These are phyloP conservation scores for Beaufortia kweichowensis DNA, from an alignment of 2,113 vertebrate genomes.

Conservation along the genomic window DNA sequence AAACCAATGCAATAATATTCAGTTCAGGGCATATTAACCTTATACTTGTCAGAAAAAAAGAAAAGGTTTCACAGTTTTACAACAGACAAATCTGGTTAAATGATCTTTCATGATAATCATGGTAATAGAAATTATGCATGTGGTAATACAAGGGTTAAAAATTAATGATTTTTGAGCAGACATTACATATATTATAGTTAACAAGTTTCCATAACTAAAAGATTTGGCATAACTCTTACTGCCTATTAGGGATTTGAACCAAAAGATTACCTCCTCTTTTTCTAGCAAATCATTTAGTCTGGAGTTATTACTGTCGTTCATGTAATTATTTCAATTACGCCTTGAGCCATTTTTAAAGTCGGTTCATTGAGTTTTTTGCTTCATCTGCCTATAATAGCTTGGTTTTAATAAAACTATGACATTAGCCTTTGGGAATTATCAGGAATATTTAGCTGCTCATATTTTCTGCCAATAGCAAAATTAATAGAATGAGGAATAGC, in stretches of 20 bases:
- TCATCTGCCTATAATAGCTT: constrained; percentile 14
- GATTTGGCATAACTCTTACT: not conserved
- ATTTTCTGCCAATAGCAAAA: not conserved
- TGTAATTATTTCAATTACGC: constrained; percentile 30
- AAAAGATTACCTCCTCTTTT: constrained; percentile 22
- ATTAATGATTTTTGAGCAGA: not conserved
- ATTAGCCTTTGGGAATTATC: constrained; percentile 14
- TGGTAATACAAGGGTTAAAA: not conserved
- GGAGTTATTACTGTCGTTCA: constrained; percentile 19
- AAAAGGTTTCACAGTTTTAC: too few relatives aligned
- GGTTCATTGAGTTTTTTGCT: constrained; percentile 12
- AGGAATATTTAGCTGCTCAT: not conserved
- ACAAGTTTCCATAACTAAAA: not conserved
- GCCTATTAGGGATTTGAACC: not conserved
- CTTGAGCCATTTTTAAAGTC: constrained; percentile 34
- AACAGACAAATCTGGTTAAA: too few relatives aligned
- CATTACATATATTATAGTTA: not conserved
- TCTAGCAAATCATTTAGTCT: constrained; percentile 21
- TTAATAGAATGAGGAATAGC: not conserved
- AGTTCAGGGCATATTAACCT: too few relatives aligned
- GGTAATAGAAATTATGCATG: not conserved
- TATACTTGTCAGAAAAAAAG: too few relatives aligned
- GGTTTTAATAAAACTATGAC: constrained; percentile 41
- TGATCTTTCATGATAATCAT: not conserved
- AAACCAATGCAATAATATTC: too few relatives aligned